Percentiles rank a stretch among this genome's conserved stretches.
These are phyloP conservation scores for Thaumatotibia leucotreta DNA, from an alignment of 1,140 invertebrate genomes.

Conservation along the genomic window DNA sequence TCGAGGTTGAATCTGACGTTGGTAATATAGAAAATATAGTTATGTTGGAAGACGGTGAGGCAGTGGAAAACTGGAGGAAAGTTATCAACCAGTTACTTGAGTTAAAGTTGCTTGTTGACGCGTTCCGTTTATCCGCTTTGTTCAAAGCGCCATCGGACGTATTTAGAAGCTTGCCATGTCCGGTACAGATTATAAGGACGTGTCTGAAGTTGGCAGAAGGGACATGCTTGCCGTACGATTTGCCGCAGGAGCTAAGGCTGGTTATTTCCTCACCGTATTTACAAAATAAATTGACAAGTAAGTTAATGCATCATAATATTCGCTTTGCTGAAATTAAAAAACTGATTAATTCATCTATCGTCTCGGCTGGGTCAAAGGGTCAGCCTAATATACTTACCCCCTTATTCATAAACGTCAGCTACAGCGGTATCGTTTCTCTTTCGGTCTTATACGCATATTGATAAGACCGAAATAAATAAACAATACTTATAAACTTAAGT, in stretches of 20 bases:
- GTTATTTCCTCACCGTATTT: constrained; percentile 58
- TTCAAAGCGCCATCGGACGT: constrained; percentile 48
- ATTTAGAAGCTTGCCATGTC: constrained; percentile 47
- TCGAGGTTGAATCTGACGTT: constrained; percentile 67
- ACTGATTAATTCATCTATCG: too few relatives aligned
- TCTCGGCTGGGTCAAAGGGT: too few relatives aligned
- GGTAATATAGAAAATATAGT: constrained; percentile 59
- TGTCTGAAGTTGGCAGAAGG: constrained; percentile 63
- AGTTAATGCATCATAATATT: too few relatives aligned
- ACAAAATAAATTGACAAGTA: constrained; percentile 60
- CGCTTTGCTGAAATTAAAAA: too few relatives aligned
- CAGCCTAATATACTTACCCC: too few relatives aligned
- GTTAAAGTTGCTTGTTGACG: constrained; percentile 54
- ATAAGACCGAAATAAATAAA: too few relatives aligned
- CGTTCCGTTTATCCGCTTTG: constrained; percentile 57
- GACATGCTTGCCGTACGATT: constrained; percentile 57
- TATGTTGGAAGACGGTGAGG: constrained; percentile 47
- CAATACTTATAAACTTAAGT: too few relatives aligned
- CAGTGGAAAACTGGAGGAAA: constrained; percentile 50
- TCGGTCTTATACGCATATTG: too few relatives aligned
- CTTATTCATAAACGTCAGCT: too few relatives aligned
- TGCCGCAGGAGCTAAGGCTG: constrained; percentile 60
- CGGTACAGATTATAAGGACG: constrained; percentile 57
- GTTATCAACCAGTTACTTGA: constrained; percentile 52
- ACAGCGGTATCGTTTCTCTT: too few relatives aligned